A percentile compares a stretch with the other conserved stretches of the same genome.
Evolutionary conservation across 2,113 vertebrate genomes (phyloP).

Genomic region (Pandion haliaetus): DNA sequence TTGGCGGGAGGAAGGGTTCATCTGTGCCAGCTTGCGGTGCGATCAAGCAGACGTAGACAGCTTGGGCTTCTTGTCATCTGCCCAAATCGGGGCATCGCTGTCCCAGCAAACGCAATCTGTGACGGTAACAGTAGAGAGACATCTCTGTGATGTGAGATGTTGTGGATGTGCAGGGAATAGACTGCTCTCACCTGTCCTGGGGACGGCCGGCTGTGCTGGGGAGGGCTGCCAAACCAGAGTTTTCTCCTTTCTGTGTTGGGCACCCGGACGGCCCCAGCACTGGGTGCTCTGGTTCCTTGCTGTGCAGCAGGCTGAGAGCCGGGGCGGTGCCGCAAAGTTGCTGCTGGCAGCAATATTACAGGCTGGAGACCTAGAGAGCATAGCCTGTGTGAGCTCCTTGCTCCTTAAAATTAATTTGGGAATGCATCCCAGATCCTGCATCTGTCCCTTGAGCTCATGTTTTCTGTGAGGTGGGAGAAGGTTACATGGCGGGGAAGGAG

Average conservation of each 20-base stretch:
- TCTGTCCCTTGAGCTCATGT: not conserved
- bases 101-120: not conserved
- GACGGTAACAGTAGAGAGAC: not conserved
- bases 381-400: accelerated
- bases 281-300: not conserved
- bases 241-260: too few relatives aligned
- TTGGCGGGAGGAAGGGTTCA: not conserved
- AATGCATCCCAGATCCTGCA: not conserved
- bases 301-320: not conserved
- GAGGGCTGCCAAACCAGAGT: not conserved
- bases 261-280: not conserved
- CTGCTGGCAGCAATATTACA: accelerated
- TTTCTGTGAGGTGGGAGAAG: not conserved
- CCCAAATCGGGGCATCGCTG: not conserved
- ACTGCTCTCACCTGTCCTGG: not conserved
- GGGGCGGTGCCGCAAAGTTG: accelerated
- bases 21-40: not conserved
- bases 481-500: not conserved
- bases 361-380: not conserved
- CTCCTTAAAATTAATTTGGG: not conserved
- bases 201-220: accelerated
- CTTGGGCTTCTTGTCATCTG: not conserved
- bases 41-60: not conserved
- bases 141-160: not conserved
- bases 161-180: not conserved